Conservation (phyloP, 2,888 invertebrate genomes). For the Drosophila neoperkinsi region DNA sequence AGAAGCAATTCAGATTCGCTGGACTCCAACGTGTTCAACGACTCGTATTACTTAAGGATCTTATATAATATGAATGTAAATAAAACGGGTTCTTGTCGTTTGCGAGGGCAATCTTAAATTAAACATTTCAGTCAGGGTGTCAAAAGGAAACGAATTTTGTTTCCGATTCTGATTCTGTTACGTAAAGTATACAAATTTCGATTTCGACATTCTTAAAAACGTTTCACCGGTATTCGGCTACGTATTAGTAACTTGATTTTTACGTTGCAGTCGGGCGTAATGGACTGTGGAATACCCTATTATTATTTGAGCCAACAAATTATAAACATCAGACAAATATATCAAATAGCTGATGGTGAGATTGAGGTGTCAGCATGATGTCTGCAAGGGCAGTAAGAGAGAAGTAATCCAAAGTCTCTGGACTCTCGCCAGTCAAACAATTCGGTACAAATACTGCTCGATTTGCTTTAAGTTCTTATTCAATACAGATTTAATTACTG, state of each 20-base stretch:
- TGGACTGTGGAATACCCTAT: too few relatives aligned
- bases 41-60: background rate
- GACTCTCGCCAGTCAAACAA: background rate
- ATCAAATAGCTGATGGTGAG: too few relatives aligned
- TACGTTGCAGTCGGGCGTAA: too few relatives aligned
- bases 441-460: background rate
- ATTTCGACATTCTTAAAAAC: background rate
- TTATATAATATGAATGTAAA: background rate
- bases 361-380: too few relatives aligned
- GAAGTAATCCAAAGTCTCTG: background rate
- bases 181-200: background rate
- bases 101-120: background rate
- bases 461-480: background rate
- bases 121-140: background rate
- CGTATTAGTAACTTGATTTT: too few relatives aligned
- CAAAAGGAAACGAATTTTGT: background rate
- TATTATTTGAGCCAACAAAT: too few relatives aligned
- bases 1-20: background rate
- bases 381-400: too few relatives aligned
- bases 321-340: too few relatives aligned
- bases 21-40: background rate
- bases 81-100: background rate
- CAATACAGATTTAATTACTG: background rate
- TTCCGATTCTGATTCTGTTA: background rate
- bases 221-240: too few relatives aligned